phyloP scores from a whole-genome alignment of 1,140 invertebrate species.

The Aphelenchoides besseyi region DNA sequence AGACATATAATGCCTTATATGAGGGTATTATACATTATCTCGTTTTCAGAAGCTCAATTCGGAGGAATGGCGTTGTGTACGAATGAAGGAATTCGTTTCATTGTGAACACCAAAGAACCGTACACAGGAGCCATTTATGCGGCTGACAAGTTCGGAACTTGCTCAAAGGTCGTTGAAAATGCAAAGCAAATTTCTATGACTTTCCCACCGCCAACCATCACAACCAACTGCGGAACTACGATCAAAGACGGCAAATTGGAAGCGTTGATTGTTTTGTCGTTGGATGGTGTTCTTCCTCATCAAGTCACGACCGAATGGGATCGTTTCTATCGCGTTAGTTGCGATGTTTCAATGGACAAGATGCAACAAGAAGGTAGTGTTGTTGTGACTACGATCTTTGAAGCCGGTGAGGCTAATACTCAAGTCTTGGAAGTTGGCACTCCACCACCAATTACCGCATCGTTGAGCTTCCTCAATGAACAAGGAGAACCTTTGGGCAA shows the following conservation, averaged over 20 bases:
- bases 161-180: constrained; percentile 61
- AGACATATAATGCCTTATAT: constrained; percentile 6
- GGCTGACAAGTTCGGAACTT: constrained; percentile 61
- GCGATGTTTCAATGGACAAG: constrained; percentile 62
- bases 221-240: constrained; percentile 58
- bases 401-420: constrained; percentile 57
- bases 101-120: constrained; percentile 63
- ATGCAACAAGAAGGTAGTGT: constrained; percentile 59
- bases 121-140: constrained; percentile 63
- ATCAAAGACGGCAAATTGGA: constrained; percentile 62
- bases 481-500: constrained; percentile 57
- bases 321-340: constrained; percentile 61
- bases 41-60: constrained; percentile 59
- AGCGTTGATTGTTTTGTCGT: constrained; percentile 60
- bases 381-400: constrained; percentile 62
- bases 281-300: constrained; percentile 61
- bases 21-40: background rate
- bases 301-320: constrained; percentile 63
- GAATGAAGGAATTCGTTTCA: constrained; percentile 62
- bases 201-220: constrained; percentile 61
- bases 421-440: constrained; percentile 59
- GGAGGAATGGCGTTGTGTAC: constrained; percentile 62
- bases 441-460: constrained; percentile 60
- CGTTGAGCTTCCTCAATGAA: constrained; percentile 51
- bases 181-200: constrained; percentile 62